A percentile compares a stretch with the other conserved stretches of the same genome.
Evolutionary conservation across 35 echinoderm and acorn worm genomes (phyloP).

Genomic region (Strongylocentrotus purpuratus): DNA sequence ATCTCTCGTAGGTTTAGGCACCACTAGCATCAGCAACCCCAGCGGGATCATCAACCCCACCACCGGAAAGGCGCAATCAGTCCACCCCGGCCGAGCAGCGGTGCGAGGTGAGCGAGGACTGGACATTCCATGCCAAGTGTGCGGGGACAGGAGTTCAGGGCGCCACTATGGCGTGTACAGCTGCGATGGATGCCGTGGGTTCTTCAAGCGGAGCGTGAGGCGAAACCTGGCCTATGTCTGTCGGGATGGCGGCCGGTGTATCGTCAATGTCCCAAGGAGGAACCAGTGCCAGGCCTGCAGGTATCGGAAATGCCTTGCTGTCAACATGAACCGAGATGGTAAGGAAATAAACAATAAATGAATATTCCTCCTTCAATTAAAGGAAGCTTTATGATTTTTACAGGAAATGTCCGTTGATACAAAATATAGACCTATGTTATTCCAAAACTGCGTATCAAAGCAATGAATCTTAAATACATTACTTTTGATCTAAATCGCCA

Average conservation of each 20-base stretch:
- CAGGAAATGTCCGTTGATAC: no score
- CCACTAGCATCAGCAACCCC: neutral
- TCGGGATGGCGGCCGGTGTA: slow-evolving; percentile 70
- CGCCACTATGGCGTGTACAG: slow-evolving; percentile 97
- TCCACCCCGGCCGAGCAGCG: neutral
- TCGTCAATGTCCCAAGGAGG: slow-evolving; percentile 83
- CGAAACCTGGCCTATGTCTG: slow-evolving; percentile 95
- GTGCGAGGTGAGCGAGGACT: slow-evolving; percentile 67
- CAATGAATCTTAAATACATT: no score
- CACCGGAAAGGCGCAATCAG: neutral
- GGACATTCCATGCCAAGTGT: slow-evolving; percentile 84
- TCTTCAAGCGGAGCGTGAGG: slow-evolving; percentile 97
- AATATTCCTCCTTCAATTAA: no score
- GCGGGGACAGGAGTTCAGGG: slow-evolving; percentile 92
- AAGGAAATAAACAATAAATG: slow-evolving; percentile 10
- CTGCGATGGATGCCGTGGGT: slow-evolving; percentile 97
- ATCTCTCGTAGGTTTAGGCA: neutral
- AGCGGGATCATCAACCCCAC: neutral
- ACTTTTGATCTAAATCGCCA: no score
- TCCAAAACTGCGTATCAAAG: no score
- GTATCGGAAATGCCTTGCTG: slow-evolving; percentile 85
- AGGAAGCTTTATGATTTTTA: no score
- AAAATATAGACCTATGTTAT: no score
- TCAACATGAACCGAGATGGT: slow-evolving; percentile 97
- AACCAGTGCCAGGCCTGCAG: slow-evolving; percentile 98